Evolutionary conservation across 2,888 invertebrate genomes (phyloP), one percentile per base, ranked within the genome.

Genomic region (Mythimna albipuncta): DNA sequence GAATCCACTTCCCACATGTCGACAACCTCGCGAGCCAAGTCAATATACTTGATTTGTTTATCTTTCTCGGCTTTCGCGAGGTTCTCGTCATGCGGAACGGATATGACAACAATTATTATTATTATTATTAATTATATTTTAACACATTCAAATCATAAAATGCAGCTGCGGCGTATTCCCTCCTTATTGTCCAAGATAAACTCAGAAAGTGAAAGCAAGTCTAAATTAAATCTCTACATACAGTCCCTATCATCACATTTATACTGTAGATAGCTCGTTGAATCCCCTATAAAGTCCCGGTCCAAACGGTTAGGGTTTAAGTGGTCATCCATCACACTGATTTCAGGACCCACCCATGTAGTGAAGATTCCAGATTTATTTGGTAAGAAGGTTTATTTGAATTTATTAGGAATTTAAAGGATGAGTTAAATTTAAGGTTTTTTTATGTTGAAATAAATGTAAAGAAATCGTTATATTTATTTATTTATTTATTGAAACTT

Each of bases 251-350:
- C 77, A 69, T 74, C 61, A 69, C 77, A 59, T 76, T 68, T 68
- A 73, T 26, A 61, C 68, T 38, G 69, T 65, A 21, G 47, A 26
- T 44, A 16, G 16, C 16, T 69, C 61, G 61, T 77, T 41, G 59
- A 19, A 61, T 50, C 59, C 59, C 47, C 66, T 50, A 69, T 64
- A 64, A 78, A 82, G 26, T 47, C 6, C 38, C 63, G 50, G 32
- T 50, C 64, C 55, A 59, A 74, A 66, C 19, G 21, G 54, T 13
- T 26, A 38, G n/a, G 58, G 61, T 59, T 65, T 62, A 52, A 74
- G 64, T 41, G 59, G 64, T 13, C 50, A 81, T 81, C 79, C 44
- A 59, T 82, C 74, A 81, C 79, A 65, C 73, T 63, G 79, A 82
- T 81, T 82, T 65, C 59, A 52, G 32, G 47, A 62, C 64, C 67